Conservation (phyloP, 1,140 invertebrate genomes). For the Monomorium pharaonis region DNA sequence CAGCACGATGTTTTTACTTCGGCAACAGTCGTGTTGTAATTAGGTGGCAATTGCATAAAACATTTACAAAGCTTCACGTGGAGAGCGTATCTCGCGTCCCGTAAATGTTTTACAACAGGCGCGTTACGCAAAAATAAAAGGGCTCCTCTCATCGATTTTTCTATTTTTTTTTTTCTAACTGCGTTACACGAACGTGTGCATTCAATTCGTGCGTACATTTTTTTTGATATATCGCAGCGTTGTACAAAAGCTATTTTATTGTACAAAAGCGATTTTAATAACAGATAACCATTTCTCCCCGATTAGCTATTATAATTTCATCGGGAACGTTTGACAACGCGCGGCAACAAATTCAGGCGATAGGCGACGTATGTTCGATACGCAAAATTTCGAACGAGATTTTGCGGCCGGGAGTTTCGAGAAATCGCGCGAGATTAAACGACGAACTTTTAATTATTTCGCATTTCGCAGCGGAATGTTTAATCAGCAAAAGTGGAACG, state of each 20-base stretch:
- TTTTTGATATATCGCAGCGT: neutral
- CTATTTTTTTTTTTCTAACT: slow-evolving; percentile 25
- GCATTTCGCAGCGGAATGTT: slow-evolving; percentile 62
- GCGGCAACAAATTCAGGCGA: slow-evolving; percentile 10
- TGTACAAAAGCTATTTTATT: neutral
- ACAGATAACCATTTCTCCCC: neutral
- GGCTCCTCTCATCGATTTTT: neutral
- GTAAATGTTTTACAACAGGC: slow-evolving; percentile 3
- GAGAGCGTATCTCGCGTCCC: neutral
- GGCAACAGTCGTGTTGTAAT: slow-evolving; percentile 18
- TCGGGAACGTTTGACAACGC: neutral
- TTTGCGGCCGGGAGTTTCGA: slow-evolving; percentile 33
- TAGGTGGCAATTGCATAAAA: slow-evolving; percentile 34
- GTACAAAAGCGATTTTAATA: slow-evolving; percentile 15
- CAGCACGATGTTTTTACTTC: slow-evolving; percentile 32
- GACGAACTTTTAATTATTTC: slow-evolving; percentile 71
- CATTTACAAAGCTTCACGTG: slow-evolving; percentile 5
- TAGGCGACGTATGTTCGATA: neutral
- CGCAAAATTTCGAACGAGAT: neutral
- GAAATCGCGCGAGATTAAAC: slow-evolving; percentile 65
- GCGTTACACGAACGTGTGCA: neutral
- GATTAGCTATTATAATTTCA: slow-evolving; percentile 1
- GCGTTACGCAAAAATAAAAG: slow-evolving; percentile 10
- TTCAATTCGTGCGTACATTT: neutral
- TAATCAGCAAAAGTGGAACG: slow-evolving; percentile 64